Evolutionary conservation across 2,888 invertebrate genomes (phyloP), one percentile per base, ranked within the genome.

Genomic region (Campaea margaritaria): DNA sequence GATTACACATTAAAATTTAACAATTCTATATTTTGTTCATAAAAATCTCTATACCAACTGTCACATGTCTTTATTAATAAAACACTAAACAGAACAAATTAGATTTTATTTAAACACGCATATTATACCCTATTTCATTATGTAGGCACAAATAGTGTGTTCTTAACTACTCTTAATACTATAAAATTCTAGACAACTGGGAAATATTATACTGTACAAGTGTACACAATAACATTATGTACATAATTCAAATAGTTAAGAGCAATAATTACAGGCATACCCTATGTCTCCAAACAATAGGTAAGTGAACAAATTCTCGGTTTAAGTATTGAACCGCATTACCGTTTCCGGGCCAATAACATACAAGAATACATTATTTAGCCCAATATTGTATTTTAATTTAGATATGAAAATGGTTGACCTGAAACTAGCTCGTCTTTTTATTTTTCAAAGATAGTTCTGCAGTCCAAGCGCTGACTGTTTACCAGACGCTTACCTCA

Each of bases 121-220:
- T n/a, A n/a, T 45, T 21, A 21, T 21, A 58, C n/a, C 38, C 47
- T 55, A 64, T 51, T 57, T 53, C 54, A 41, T 4, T 21, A 53
- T 54, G 51, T 57, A 64, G 66, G 63, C 66, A 66, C 66, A 59
- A 58, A 58, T 63, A 61, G 63, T 66, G 54, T 65, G 48, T 44
- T 58, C 38, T 58, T 61, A 65, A 50, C 51, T 63, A 53, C 50
- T 45, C 60, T 61, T 58, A 58, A 44, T 47, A 46, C 34, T 65
- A 9, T 57, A 57, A 13, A 41, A 28, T 41, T 45, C 14, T 56
- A 48, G 27, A 11, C 34, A 36, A 44, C 47, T 44, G 36, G 48
- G 41, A 21, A 42, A 45, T 13, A 27, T 28, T 48, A 44, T 21
- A 57, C 28, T 57, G 41, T 51, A 50, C 49, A 57, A n/a, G 28